A percentile compares a stretch with the other conserved stretches of the same genome.
phyloP scores from a whole-genome alignment of 2,113 vertebrate species.

The Tichodroma muraria region DNA sequence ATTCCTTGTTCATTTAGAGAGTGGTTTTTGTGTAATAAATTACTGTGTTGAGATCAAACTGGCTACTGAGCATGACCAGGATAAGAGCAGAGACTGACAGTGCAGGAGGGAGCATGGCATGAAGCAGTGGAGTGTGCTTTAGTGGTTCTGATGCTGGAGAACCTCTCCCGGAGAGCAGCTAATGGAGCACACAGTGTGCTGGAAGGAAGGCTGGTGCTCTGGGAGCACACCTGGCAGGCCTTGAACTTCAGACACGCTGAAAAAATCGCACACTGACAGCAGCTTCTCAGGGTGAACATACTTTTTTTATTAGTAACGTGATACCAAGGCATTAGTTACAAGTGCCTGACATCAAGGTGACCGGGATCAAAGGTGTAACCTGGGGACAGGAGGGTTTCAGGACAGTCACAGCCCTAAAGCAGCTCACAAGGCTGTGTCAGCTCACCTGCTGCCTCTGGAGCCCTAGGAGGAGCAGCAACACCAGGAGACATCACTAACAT shows the following conservation, averaged over 20 bases:
- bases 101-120: not conserved
- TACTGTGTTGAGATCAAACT: not conserved
- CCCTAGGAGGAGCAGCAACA: not conserved
- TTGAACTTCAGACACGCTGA: not conserved
- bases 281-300: not conserved
- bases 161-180: not conserved
- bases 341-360: not conserved
- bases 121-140: not conserved
- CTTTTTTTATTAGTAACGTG: not conserved
- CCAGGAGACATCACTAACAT: accelerated
- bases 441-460: not conserved
- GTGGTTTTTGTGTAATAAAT: not conserved
- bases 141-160: not conserved
- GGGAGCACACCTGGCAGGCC: not conserved
- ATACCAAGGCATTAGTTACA: not conserved
- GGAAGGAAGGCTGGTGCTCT: not conserved
- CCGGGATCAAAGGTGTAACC: not conserved
- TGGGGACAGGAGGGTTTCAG: not conserved
- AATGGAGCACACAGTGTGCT: not conserved
- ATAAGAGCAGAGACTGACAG: too few relatives aligned
- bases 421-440: not conserved
- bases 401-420: not conserved
- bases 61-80: not conserved
- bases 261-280: not conserved
- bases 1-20: not conserved